Evolutionary conservation across 2,888 invertebrate species (phyloP), one percentile per base, ranked within the genome.

Genomic region (Smittia aterrima): DNA sequence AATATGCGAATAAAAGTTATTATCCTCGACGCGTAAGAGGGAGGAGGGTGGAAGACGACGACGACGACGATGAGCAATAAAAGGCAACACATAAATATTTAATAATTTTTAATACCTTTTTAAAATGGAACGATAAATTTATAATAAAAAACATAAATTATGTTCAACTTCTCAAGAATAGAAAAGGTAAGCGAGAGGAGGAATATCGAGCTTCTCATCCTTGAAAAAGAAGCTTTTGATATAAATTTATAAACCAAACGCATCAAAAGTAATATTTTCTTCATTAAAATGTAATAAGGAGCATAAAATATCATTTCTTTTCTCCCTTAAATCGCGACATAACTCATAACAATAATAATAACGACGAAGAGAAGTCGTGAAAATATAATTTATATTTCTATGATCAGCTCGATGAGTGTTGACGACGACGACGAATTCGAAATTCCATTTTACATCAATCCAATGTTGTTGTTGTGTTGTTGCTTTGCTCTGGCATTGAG

Each of bases 71-170:
- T 4, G 32, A 32, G 25, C 22, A 25, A 62, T 25, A 25, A 20
- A 25, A 62, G 11, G 25, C 62, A 62, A 27, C 25, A 32, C 66
- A 67, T 67, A 38, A 67, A 67, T 40, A 67, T 67, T 67, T 40
- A 7, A 40, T 40, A 41, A 67, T 40, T 40, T 67, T 67, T 67
- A 67, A 67, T 40, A 67, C 67, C 38, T 27, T 64, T 40, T 67
- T 67, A 38, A 67, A 67, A 67, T 20, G 38, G 41, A 41, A 41
- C 67, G 67, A 67, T 67, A 67, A 67, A 67, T 67, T 67, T 40
- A 1, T 38, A 67, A 67, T 38, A 38, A n/a, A 40, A 40, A 16
- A 67, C 67, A 67, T 67, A 67, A 67, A 67, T 67, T 67, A 67
- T 67, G 67, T 16, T 22, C n/a, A 67, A 40, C 67, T 66, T 66